Percentiles rank a stretch among this genome's conserved stretches.
These are phyloP conservation scores for Peromyscus leucopus DNA, from an alignment of 2,113 vertebrate genomes.

Conservation along the genomic window DNA sequence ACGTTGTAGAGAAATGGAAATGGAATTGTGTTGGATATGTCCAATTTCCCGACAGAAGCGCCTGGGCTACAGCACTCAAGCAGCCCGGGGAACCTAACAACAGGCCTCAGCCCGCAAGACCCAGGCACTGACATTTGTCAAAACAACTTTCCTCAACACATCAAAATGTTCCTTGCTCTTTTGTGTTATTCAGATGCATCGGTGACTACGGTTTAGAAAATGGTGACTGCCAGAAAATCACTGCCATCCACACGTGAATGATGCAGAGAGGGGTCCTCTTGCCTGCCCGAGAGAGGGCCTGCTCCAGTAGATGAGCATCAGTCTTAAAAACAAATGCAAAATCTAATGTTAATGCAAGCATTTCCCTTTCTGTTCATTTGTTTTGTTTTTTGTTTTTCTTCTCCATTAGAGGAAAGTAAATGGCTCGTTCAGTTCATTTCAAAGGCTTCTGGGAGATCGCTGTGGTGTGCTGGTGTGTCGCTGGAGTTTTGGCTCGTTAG, in stretches of 20 bases:
- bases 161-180: conserved; percentile 79
- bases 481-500: conserved; percentile 29
- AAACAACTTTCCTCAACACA: conserved; percentile 80
- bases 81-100: conserved; percentile 70
- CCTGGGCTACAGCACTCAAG: conserved; percentile 36
- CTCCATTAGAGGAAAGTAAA: not conserved
- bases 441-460: not conserved
- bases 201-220: conserved; percentile 69
- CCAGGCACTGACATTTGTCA: conserved; percentile 81
- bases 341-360: not conserved
- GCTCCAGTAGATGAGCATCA: not conserved
- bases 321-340: conserved; percentile 39
- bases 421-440: not conserved
- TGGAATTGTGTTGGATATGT: conserved; percentile 80
- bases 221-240: conserved; percentile 70
- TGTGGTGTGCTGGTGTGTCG: not conserved
- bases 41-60: conserved; percentile 76
- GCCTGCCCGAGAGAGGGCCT: not conserved
- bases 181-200: conserved; percentile 78
- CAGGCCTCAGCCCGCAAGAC: conserved; percentile 77
- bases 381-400: not conserved
- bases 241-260: conserved; percentile 1
- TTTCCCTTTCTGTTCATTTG: not conserved
- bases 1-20: conserved; percentile 70
- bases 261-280: conserved; percentile 54